Evolutionary conservation across 1,140 invertebrate species (phyloP).

Genomic region (Adelges cooleyi): DNA sequence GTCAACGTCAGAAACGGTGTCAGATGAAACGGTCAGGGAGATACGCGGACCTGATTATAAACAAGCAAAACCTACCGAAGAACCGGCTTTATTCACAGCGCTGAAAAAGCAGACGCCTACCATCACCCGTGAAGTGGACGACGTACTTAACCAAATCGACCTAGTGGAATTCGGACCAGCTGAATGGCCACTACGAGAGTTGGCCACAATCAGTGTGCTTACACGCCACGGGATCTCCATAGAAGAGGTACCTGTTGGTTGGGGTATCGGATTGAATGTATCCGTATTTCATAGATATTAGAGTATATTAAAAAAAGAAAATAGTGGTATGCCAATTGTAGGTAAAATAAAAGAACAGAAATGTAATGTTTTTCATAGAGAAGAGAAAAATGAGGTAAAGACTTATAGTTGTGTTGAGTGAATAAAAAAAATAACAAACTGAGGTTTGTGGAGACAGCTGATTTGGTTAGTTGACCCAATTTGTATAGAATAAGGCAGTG

Average conservation of each 20-base stretch:
- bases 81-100: slow-evolving; percentile 27
- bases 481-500: no score
- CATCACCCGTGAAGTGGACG: slow-evolving; percentile 48
- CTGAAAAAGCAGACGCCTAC: neutral
- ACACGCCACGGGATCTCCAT: slow-evolving; percentile 59
- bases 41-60: slow-evolving; percentile 35
- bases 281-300: no score
- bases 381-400: no score
- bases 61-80: neutral
- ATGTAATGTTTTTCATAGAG: no score
- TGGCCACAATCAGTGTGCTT: slow-evolving; percentile 67
- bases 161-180: slow-evolving; percentile 58
- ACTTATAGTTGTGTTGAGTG: no score
- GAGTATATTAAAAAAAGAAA: no score
- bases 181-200: slow-evolving; percentile 60
- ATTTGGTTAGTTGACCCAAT: no score
- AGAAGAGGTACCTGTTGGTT: slow-evolving; percentile 62
- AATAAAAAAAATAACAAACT: no score
- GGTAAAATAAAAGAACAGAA: no score
- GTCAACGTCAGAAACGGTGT: slow-evolving; percentile 45
- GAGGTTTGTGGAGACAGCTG: no score
- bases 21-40: slow-evolving; percentile 42
- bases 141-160: slow-evolving; percentile 58
- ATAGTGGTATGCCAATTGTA: no score
- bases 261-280: no score